Conservation (phyloP, 1,140 invertebrate species). For the Eueides isabella region DNA sequence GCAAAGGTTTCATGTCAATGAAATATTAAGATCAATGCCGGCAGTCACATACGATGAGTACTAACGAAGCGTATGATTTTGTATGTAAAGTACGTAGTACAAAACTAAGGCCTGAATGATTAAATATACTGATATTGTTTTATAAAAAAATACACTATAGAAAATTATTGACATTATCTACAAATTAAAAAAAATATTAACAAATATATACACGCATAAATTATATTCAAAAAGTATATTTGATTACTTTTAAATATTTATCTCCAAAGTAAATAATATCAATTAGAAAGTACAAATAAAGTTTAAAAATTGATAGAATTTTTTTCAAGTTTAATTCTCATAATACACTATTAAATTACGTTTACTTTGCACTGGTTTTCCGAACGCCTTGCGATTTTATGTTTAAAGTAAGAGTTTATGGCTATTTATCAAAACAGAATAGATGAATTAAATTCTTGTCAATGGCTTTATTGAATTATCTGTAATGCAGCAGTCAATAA, state of each 20-base stretch:
- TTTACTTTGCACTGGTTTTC: conserved; percentile 11
- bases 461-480: too few relatives aligned
- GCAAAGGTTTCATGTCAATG: conserved; percentile 26
- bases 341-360: not conserved
- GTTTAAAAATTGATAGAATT: too few relatives aligned
- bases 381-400: not conserved
- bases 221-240: too few relatives aligned
- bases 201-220: too few relatives aligned
- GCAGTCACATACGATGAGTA: not conserved
- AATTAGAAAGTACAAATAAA: too few relatives aligned
- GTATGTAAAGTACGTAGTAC: not conserved
- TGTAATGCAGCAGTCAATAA: too few relatives aligned
- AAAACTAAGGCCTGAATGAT: not conserved
- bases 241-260: too few relatives aligned
- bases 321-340: too few relatives aligned
- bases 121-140: not conserved
- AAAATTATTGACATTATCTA: not conserved
- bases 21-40: conserved; percentile 32
- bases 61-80: not conserved
- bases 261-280: too few relatives aligned
- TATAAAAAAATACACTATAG: not conserved
- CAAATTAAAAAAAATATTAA: too few relatives aligned
- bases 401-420: not conserved
- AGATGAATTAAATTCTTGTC: too few relatives aligned
- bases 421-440: not conserved